Base-by-base conservation (phyloP, 2,113 vertebrate species). In the Sebastes schlegelii region DNA sequence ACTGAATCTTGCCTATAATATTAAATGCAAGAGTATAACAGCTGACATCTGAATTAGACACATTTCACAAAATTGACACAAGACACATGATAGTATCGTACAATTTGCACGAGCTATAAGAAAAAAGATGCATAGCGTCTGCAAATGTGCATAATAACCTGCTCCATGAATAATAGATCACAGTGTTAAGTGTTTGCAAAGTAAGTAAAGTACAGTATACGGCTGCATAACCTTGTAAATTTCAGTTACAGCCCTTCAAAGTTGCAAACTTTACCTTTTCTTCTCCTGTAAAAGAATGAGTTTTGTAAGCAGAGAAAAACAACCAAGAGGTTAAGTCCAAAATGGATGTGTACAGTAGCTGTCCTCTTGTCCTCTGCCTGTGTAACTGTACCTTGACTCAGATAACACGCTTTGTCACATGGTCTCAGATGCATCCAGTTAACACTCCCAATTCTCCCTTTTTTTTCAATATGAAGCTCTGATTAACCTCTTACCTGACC, bases 331-430 rank as follows among this genome's bases (percentile, higher is more conserved):
- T 52, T 16, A 48, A 16, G 21, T 88, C 64, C 69, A 68, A 40
- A 26, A 64, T 52, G 58, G 34, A 75, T 70, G 43, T 76, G 75
- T 34, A 34, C 34, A 34, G 34, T 34, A 64, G 61, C 17, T 62
- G 83, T 78, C 58, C 21, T 55, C 67, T 84, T 82, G 77, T 83
- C 79, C 81, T 87, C 74, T 83, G 55, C 66, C 63, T 79, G 42
- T 83, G 63, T 67, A 72, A 82, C 79, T 87, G 80, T 76, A 61
- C 63, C 58, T 67, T 5, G 2, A 21, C 55, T 83, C 86, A 70
- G 76, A 75, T 81, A 40, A 19, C 79, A 58, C 48, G 7, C 55
- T 75, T 19, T 72, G 73, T 86, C 83, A 86, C 81, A 78, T 80
- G 78, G 62, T 80, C 65, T 86, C 80, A 62, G 54, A 46, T 67